Evolutionary conservation across 2,888 invertebrate species (phyloP).

Genomic region (Ophioninae sp.): DNA sequence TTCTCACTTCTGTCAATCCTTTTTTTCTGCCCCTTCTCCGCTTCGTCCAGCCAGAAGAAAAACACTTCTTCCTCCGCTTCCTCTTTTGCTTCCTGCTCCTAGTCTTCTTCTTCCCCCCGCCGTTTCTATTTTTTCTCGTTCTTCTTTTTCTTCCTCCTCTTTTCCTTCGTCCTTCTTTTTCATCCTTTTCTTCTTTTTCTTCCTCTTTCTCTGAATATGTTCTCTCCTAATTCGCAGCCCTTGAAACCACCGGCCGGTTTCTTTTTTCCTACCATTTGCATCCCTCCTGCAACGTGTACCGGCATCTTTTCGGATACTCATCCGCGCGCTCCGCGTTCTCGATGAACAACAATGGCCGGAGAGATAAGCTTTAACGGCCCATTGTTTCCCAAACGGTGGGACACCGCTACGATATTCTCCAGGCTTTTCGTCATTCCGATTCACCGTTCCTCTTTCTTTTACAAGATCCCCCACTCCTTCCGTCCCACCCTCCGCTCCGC

Average conservation of each 20-base stretch:
- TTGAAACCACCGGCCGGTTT: neutral
- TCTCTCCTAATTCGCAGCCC: slow-evolving; percentile 18
- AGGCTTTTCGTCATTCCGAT: slow-evolving; percentile 13
- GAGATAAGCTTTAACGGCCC: slow-evolving; percentile 61
- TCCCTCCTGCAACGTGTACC: neutral
- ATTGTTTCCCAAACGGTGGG: slow-evolving; percentile 52
- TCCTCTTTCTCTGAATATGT: slow-evolving; percentile 9
- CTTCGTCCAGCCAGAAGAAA: no score
- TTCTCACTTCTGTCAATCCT: no score
- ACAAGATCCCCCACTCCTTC: neutral
- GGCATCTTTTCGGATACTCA: slow-evolving; percentile 32
- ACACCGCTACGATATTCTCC: slow-evolving; percentile 44
- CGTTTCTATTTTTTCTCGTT: neutral
- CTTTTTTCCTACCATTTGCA: slow-evolving; percentile 3
- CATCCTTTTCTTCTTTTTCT: neutral
- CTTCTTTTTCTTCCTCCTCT: no score
- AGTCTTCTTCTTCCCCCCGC: slow-evolving; percentile 2
- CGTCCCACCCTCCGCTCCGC: no score
- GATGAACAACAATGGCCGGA: slow-evolving; percentile 60
- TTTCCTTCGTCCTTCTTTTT: slow-evolving; percentile 1
- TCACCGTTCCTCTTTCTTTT: neutral
- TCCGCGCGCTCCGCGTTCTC: slow-evolving; percentile 39
- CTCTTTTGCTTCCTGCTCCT: no score
- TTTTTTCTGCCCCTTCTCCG: no score
- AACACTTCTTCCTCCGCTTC: no score